Conservation (phyloP, 1,140 invertebrate genomes). For the Drosophila arawakana region DNA sequence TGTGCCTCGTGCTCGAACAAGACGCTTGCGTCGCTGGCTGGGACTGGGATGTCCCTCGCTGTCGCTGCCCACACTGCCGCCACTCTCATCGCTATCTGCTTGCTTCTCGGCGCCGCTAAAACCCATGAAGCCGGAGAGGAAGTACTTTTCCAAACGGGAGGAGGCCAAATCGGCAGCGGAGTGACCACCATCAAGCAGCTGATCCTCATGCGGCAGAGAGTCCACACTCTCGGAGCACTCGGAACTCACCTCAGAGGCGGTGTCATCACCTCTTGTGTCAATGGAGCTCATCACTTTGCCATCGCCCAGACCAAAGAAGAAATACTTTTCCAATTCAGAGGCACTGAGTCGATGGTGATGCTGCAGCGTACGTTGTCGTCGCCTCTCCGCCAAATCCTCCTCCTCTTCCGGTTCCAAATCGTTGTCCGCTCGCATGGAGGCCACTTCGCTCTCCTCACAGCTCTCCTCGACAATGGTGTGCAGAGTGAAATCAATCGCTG, state of each 20-base stretch:
- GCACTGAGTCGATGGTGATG: constrained; percentile 87
- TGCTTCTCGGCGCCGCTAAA: constrained; percentile 88
- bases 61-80: constrained; percentile 92
- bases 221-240: constrained; percentile 93
- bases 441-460: constrained; percentile 95
- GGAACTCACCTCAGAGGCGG: constrained; percentile 94
- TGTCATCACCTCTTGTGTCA: constrained; percentile 87
- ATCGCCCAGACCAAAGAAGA: constrained; percentile 93
- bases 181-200: constrained; percentile 85
- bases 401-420: constrained; percentile 53
- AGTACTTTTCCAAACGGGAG: constrained; percentile 95
- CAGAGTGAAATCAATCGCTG: constrained; percentile 94
- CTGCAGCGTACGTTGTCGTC: constrained; percentile 78
- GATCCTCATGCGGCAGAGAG: constrained; percentile 86
- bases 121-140: constrained; percentile 93
- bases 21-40: constrained; percentile 91
- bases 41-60: constrained; percentile 94
- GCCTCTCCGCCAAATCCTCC: constrained; percentile 55
- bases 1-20: constrained; percentile 91
- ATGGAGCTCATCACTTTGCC: constrained; percentile 86
- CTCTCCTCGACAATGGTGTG: constrained; percentile 97
- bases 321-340: constrained; percentile 96
- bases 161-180: constrained; percentile 89
- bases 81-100: constrained; percentile 88
- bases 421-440: constrained; percentile 83